Percentiles rank a stretch among this genome's conserved stretches.
Evolutionary conservation across 1,140 invertebrate species (phyloP).

Genomic region (Eupeodes corollae): DNA sequence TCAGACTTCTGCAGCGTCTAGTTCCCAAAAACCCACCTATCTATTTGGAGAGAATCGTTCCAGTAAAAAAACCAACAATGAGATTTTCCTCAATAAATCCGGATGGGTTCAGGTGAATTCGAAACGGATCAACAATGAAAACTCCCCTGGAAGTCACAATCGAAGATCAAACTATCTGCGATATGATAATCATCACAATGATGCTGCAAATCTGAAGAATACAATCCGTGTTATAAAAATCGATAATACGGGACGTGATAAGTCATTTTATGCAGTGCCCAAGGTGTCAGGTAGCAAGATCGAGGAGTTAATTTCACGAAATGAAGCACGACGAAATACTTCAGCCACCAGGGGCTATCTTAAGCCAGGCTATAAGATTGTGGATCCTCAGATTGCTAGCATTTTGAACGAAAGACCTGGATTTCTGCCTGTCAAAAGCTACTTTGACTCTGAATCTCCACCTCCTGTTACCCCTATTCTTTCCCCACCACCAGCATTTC

Average conservation of each 20-base stretch:
- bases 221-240: constrained; percentile 12
- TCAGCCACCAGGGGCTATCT: constrained; percentile 12
- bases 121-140: constrained; percentile 10
- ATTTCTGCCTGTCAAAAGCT: constrained; percentile 29
- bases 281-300: constrained; percentile 27
- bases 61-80: constrained; percentile 19
- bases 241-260: constrained; percentile 14
- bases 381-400: constrained; percentile 29
- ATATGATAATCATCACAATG: not conserved
- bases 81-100: constrained; percentile 35
- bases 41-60: constrained; percentile 29
- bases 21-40: constrained; percentile 24
- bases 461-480: constrained; percentile 40
- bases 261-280: constrained; percentile 11
- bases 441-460: constrained; percentile 29
- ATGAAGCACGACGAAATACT: constrained; percentile 19
- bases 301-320: constrained; percentile 31
- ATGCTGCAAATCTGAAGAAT: not conserved
- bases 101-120: constrained; percentile 36
- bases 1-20: constrained; percentile 2
- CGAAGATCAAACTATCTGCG: too few relatives aligned
- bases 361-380: constrained; percentile 27
- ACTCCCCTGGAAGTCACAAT: not conserved
- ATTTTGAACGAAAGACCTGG: constrained; percentile 34
- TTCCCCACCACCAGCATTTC: constrained; percentile 42